These are phyloP conservation scores for Deilephila elpenor DNA, from an alignment of 2,888 invertebrate genomes.

Conservation along the genomic window DNA sequence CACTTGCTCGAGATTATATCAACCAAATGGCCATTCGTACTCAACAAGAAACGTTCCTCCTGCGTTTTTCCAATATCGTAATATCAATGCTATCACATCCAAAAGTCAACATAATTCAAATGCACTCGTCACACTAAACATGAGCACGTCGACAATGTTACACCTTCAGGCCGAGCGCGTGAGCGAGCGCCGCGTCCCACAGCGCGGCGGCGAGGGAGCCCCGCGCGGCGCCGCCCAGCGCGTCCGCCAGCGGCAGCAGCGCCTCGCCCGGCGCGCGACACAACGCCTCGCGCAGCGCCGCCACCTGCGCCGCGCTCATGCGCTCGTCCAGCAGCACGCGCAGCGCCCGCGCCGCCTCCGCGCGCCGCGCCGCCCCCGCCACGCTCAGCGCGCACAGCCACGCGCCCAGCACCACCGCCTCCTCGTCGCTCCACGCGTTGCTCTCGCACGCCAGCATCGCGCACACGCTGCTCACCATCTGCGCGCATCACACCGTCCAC, in stretches of 20 bases:
- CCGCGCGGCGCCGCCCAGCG: constrained; percentile 28
- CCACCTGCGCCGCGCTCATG: constrained; percentile 32
- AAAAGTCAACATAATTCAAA: not conserved
- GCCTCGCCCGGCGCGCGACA: constrained; percentile 24
- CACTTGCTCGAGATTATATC: constrained; percentile 29
- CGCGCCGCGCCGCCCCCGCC: constrained; percentile 33
- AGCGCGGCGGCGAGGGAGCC: constrained; percentile 37
- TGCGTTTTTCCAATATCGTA: not conserved
- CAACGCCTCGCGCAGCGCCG: constrained; percentile 36
- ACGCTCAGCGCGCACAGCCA: constrained; percentile 33
- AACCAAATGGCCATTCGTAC: constrained; percentile 35
- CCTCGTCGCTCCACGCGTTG: constrained; percentile 36
- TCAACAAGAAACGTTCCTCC: constrained; percentile 21
- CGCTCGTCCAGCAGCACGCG: constrained; percentile 29
- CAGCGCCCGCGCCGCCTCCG: constrained; percentile 36
- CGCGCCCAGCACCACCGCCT: constrained; percentile 34
- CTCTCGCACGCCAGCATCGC: not conserved
- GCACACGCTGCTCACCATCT: constrained; percentile 12
- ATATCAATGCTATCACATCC: not conserved
- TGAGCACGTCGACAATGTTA: not conserved
- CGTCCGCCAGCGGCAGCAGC: constrained; percentile 30
- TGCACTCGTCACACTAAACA: not conserved
- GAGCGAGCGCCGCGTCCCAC: constrained; percentile 39
- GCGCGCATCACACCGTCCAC: not conserved
- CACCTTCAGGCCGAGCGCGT: constrained; percentile 9